Evolutionary conservation across 2,797 vertebrate species (phyloP), one percentile per base, ranked within the genome.

Genomic region (Sternarchorhynchus goeldii): DNA sequence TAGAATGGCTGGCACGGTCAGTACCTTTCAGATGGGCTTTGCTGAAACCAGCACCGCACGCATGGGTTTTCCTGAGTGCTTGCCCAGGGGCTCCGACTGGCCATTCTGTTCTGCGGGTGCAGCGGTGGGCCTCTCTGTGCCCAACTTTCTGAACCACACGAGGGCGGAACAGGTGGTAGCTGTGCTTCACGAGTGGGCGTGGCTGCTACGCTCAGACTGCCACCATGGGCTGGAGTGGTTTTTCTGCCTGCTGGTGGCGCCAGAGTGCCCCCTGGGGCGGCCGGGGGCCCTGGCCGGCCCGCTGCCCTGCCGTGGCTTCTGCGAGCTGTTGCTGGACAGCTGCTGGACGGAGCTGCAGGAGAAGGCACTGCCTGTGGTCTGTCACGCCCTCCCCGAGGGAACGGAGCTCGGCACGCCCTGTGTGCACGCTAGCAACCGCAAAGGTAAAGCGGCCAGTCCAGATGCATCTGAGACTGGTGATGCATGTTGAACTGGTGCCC

Each of bases 181-280:
- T 0, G 87, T 90, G 36, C 86, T 93, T 45, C 85, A 45, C 84
- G 92, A 92, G 65, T 96, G 94, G 96, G 93, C 84, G 79, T 89
- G 88, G 90, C 92, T 96, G 67, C 88, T 92, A 50, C 87, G 18
- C 84, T 91, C 90, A 0, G 88, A 73, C 81, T 97, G 96, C 87
- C 96, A 96, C 91, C 92, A 78, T 80, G 90, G 91, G 81, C 65
- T 93, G 73, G 91, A 95, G 86, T 92, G 93, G 92, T 97, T 98
- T 89, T 91, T 96, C 84, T 97, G 97, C 89, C 94, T 95, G 84
- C 93, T 97, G 78, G 90, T 96, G 91, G 91, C 87, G 0, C 95
- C 96, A 0, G 82, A 86, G 63, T 96, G 95, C 75, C 86, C 86
- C 1, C 86, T 6, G 83, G 18, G 0, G 82, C 74, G 82, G 76